A percentile compares a stretch with the other conserved stretches of the same genome.
Conservation (phyloP, 2,113 vertebrate species). For the Tauraco erythrolophus region DNA sequence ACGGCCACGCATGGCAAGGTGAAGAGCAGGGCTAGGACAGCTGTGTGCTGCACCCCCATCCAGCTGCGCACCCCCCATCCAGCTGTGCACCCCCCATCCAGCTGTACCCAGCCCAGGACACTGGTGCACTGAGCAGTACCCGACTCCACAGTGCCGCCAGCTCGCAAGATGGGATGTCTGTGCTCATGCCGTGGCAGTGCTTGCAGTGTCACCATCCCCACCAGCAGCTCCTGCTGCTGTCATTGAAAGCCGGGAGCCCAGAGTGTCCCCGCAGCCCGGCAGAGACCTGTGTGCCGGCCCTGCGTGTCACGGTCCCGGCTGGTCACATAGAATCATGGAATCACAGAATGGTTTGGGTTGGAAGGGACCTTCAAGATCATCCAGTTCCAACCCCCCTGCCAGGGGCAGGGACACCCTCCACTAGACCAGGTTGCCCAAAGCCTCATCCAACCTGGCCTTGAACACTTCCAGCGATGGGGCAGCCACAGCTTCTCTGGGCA, state of each 20-base stretch:
- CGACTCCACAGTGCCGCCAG: not conserved
- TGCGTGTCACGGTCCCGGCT: fast-evolving
- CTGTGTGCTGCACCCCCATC: not conserved
- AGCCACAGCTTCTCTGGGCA: no score
- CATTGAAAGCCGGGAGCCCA: not conserved
- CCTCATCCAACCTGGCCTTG: no score
- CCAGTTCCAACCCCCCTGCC: no score
- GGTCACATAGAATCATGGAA: not conserved
- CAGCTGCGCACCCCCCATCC: not conserved
- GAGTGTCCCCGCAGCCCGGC: not conserved
- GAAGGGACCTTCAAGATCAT: no score
- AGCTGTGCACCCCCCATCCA: not conserved
- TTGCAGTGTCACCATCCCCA: not conserved
- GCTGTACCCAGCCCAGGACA: not conserved
- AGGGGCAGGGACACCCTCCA: no score
- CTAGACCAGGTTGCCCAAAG: no score
- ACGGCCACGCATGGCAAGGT: fast-evolving
- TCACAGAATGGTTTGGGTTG: no score
- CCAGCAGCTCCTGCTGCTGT: not conserved
- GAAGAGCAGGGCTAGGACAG: not conserved
- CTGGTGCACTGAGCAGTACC: fast-evolving
- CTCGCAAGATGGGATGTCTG: fast-evolving
- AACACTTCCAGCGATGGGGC: no score
- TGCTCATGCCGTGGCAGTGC: fast-evolving
- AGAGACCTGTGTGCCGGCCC: not conserved